phyloP scores from a whole-genome alignment of 1,140 invertebrate genomes.

The Drosophila nigromelanica region DNA sequence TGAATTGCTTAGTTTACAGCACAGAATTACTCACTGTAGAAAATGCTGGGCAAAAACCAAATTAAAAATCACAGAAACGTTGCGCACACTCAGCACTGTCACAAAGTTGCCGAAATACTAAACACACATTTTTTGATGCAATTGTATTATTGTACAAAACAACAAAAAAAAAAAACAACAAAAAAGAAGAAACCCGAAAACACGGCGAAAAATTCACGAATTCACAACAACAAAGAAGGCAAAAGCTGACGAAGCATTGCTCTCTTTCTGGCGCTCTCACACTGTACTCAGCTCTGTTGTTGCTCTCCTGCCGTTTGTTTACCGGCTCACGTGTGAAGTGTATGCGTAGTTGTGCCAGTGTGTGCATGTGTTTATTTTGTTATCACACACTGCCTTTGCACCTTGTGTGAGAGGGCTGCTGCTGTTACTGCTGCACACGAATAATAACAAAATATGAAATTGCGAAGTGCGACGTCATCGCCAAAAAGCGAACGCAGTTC shows the following conservation, averaged over 20 bases:
- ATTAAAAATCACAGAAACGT: conserved; percentile 58
- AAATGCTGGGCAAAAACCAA: not conserved
- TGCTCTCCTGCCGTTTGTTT: conserved; percentile 54
- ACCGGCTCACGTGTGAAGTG: conserved; percentile 53
- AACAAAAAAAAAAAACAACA: conserved; percentile 47
- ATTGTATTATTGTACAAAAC: conserved; percentile 61
- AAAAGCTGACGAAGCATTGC: conserved; percentile 46
- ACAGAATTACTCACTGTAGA: conserved; percentile 48
- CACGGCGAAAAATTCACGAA: conserved; percentile 35
- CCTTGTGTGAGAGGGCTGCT: conserved; percentile 46
- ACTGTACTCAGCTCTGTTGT: conserved; percentile 19
- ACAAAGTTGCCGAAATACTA: conserved; percentile 80
- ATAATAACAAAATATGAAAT: conserved; percentile 67
- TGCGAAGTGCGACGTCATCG: conserved; percentile 69
- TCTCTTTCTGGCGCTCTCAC: conserved; percentile 35
- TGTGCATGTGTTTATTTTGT: conserved; percentile 29
- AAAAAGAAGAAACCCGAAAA: conserved; percentile 43
- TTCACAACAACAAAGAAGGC: conserved; percentile 44
- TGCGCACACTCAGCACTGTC: conserved; percentile 72
- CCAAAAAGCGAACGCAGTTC: conserved; percentile 72
- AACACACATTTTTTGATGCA: conserved; percentile 78
- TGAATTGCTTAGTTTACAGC: conserved; percentile 2
- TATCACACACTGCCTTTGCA: conserved; percentile 68
- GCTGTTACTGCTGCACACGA: conserved; percentile 39
- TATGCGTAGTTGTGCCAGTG: conserved; percentile 11